These are phyloP conservation scores for Aphis craccivora DNA, from an alignment of 1,140 invertebrate genomes.

Conservation along the genomic window DNA sequence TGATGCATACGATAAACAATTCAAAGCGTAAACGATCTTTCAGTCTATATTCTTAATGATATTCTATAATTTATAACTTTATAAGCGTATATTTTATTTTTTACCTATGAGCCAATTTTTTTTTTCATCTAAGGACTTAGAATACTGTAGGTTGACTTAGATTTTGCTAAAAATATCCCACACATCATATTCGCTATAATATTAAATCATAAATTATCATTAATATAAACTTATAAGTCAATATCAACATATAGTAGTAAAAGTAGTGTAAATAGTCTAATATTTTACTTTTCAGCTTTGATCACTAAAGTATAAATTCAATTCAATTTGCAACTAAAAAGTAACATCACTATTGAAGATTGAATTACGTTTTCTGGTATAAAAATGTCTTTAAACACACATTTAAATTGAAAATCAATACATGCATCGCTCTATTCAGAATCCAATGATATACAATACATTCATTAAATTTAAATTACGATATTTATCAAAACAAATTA, in stretches of 20 bases:
- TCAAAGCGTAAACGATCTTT: neutral
- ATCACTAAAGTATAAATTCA: neutral
- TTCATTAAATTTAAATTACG: neutral
- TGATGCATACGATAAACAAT: neutral
- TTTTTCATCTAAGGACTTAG: neutral
- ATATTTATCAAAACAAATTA: neutral
- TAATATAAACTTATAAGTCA: neutral
- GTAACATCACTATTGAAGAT: neutral
- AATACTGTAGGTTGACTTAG: neutral
- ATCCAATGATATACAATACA: neutral
- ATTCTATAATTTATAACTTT: too few relatives aligned
- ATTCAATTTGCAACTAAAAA: neutral
- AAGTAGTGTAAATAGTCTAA: neutral
- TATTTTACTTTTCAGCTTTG: neutral
- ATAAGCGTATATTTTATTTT: too few relatives aligned
- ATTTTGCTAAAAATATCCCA: neutral
- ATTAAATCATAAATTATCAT: neutral
- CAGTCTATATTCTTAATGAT: neutral
- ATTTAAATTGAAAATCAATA: neutral
- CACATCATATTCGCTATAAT: neutral
- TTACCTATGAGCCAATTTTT: neutral
- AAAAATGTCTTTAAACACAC: neutral
- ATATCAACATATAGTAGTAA: neutral
- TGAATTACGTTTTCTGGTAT: neutral
- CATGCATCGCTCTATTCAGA: neutral